These are phyloP conservation scores for Coregonus sp. DNA, from an alignment of 2,797 vertebrate genomes.

Conservation along the genomic window DNA sequence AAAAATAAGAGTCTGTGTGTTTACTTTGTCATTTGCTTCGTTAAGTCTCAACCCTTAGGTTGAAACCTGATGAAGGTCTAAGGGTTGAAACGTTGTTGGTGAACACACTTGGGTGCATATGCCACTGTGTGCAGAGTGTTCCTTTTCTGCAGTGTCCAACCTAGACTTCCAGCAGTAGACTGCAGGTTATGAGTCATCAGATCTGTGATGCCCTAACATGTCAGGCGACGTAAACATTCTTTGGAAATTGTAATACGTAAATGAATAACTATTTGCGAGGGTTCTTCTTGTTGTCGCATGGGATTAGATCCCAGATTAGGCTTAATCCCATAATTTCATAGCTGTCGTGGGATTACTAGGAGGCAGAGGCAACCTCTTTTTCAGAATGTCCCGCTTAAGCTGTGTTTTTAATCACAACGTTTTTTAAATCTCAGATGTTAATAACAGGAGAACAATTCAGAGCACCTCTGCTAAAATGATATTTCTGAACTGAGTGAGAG, in stretches of 20 bases:
- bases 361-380: neutral
- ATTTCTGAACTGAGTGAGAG: neutral
- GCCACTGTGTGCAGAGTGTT: neutral
- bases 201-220: neutral
- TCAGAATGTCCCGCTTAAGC: slow-evolving; percentile 20
- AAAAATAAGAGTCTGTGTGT: too few relatives aligned
- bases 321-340: slow-evolving; percentile 10
- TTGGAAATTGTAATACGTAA: neutral
- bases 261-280: neutral
- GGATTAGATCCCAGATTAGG: slow-evolving; percentile 1
- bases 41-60: too few relatives aligned
- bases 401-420: slow-evolving; percentile 41
- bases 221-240: neutral
- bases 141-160: neutral
- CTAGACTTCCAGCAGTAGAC: neutral
- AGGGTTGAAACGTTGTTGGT: neutral
- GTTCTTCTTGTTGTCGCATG: neutral
- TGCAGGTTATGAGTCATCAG: neutral
- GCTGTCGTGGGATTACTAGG: neutral
- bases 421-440: slow-evolving; percentile 24
- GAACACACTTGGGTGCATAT: neutral
- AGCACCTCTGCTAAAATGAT: slow-evolving; percentile 2
- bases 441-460: slow-evolving; percentile 23
- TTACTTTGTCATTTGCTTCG: too few relatives aligned
- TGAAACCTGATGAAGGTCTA: too few relatives aligned